A percentile compares a stretch with the other conserved stretches of the same genome.
Evolutionary conservation across 1,140 invertebrate species (phyloP).

Genomic region (Manduca sexta): DNA sequence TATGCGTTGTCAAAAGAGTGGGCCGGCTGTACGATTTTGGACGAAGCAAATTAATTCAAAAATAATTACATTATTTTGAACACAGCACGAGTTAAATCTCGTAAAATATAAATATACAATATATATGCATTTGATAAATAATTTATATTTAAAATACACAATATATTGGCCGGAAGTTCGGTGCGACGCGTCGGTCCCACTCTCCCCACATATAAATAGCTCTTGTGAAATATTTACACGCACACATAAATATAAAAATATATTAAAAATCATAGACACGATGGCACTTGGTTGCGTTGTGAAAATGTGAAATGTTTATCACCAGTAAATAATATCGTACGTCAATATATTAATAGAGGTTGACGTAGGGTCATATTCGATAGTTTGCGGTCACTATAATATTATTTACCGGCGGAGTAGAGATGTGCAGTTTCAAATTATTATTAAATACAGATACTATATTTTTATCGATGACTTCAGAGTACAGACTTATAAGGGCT

Average conservation of each 20-base stretch:
- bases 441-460: not conserved
- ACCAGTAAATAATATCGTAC: no score
- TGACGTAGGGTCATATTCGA: no score
- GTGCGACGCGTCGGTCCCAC: constrained; percentile 34
- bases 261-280: constrained; percentile 54
- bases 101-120: constrained; percentile 14
- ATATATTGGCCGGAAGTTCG: constrained; percentile 49
- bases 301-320: constrained; percentile 28
- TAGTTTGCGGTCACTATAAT: no score
- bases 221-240: constrained; percentile 57
- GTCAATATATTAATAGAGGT: no score
- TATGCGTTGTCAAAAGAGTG: constrained; percentile 38
- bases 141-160: constrained; percentile 12
- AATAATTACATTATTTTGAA: constrained; percentile 22
- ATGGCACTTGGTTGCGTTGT: constrained; percentile 67
- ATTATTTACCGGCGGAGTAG: not conserved
- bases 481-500: no score
- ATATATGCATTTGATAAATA: not conserved
- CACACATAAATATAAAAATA: constrained; percentile 52
- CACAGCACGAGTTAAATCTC: constrained; percentile 18
- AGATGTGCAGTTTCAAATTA: not conserved
- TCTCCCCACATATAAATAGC: constrained; percentile 41
- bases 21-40: constrained; percentile 27
- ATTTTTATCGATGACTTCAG: no score
- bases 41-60: constrained; percentile 38